phyloP scores from a whole-genome alignment of 1,140 invertebrate species.

The Phthorimaea operculella region DNA sequence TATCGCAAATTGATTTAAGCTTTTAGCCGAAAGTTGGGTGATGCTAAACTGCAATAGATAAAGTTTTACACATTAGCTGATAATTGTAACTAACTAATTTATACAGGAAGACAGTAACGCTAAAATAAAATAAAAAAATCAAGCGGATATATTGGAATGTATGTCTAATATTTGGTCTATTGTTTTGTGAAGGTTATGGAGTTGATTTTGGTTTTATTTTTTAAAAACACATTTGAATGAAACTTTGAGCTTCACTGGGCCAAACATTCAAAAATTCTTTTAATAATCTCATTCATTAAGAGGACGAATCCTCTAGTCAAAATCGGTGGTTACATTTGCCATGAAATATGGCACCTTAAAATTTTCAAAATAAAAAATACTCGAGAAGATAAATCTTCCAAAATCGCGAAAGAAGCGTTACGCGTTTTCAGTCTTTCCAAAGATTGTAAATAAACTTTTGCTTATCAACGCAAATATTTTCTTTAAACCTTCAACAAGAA shows the following conservation, averaged over 20 bases:
- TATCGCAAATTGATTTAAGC: too few relatives aligned
- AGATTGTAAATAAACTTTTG: conserved; percentile 22
- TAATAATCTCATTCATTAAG: conserved; percentile 2
- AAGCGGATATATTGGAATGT: conserved; percentile 30
- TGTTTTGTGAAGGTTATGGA: conserved; percentile 16
- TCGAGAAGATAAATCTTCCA: conserved; percentile 3
- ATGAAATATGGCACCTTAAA: conserved; percentile 1
- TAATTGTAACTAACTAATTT: too few relatives aligned
- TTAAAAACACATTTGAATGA: conserved; percentile 10
- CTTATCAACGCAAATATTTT: conserved; percentile 14
- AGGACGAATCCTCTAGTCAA: background rate
- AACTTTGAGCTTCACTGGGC: background rate
- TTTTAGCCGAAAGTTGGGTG: too few relatives aligned
- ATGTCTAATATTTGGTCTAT: conserved; percentile 39
- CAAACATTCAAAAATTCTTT: background rate
- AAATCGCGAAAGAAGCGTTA: conserved; percentile 7
- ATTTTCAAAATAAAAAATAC: background rate
- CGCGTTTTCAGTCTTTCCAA: conserved; percentile 19
- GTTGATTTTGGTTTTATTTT: conserved; percentile 38
- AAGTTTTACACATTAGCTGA: background rate
- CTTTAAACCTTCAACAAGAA: conserved; percentile 14
- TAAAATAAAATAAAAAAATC: conserved; percentile 20
- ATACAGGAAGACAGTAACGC: conserved; percentile 39
- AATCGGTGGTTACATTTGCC: conserved; percentile 1
- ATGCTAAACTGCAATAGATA: too few relatives aligned